Base-by-base conservation (phyloP, 1,140 invertebrate genomes). In the Marisa cornuarietis region DNA sequence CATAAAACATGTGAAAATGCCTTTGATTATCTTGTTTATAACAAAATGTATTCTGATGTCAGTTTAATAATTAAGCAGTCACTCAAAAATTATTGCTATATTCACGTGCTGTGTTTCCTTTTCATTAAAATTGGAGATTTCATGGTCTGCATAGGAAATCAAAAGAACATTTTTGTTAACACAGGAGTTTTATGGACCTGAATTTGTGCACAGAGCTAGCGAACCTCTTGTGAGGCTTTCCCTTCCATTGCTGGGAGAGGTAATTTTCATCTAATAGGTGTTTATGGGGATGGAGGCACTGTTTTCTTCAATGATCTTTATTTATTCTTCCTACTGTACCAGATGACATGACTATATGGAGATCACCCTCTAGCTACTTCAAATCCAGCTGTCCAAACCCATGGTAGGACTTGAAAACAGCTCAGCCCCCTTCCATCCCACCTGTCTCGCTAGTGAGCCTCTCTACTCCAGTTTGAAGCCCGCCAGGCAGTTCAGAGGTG, bases 161-260 rank as follows among this genome's bases (percentile, higher is more conserved):
- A 6, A 42, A 42, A 73, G 8, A 69, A 63, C 66, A 74, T n/a
- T 75, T 81, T 82, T 71, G 79, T 72, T 86, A 84, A 49, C 82
- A 90, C 82, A 90, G 89, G 86, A 88, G 18, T 89, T 82, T 79
- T 84, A 84, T 88, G 89, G 89, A 71, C 86, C 88, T 78, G 87
- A 90, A 74, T 90, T 87, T 85, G 83, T 88, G 26, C 83, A 86
- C 72, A 83, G 81, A 63, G 80, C 83, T 16, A 79, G 74, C 14
- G 85, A 88, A 74, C 86, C 88, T 63, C 77, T 86, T 49, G 81
- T 87, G 14, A 82, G 82, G 76, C 79, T 90, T 18, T 81, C 83
- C 18, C 79, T 89, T 58, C 84, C 87, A 74, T 71, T 87, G 31
- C 82, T 83, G 81, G 86, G 85, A 76, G 86, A 88, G 79, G 89